Conservation (phyloP, 2,113 vertebrate species). For the Phalacrocorax carbo region DNA sequence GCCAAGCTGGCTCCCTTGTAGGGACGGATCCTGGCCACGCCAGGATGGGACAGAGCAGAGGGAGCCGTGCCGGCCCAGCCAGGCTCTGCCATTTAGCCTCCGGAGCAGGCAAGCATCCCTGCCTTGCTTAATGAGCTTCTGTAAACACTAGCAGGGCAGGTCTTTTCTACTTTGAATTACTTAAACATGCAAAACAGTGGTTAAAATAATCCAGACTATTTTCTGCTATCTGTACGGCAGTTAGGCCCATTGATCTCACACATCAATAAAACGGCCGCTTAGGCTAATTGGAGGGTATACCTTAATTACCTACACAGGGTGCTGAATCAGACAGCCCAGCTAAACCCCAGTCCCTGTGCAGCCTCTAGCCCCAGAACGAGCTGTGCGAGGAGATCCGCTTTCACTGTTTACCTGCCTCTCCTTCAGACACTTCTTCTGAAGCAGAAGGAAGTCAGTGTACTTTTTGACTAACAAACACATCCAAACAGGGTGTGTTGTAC, state of each 20-base stretch:
- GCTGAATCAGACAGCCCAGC: background rate
- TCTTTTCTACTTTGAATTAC: background rate
- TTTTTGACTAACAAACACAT: conserved; percentile 53
- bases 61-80: background rate
- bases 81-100: background rate
- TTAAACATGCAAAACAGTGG: conserved; percentile 23
- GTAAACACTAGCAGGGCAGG: background rate
- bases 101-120: background rate
- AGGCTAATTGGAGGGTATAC: background rate
- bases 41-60: background rate
- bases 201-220: background rate
- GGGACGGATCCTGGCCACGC: background rate
- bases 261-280: background rate
- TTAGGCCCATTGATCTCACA: background rate
- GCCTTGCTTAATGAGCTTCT: background rate
- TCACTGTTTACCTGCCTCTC: conserved; percentile 21
- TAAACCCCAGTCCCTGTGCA: background rate
- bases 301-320: background rate
- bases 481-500: conserved; percentile 1
- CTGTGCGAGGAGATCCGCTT: background rate
- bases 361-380: background rate
- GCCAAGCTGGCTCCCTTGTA: background rate
- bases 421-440: background rate
- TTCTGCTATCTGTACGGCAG: background rate
- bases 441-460: conserved; percentile 18